Evolutionary conservation across 2,888 invertebrate species (phyloP), one percentile per base, ranked within the genome.

Genomic region (Phymatocera aterrima): DNA sequence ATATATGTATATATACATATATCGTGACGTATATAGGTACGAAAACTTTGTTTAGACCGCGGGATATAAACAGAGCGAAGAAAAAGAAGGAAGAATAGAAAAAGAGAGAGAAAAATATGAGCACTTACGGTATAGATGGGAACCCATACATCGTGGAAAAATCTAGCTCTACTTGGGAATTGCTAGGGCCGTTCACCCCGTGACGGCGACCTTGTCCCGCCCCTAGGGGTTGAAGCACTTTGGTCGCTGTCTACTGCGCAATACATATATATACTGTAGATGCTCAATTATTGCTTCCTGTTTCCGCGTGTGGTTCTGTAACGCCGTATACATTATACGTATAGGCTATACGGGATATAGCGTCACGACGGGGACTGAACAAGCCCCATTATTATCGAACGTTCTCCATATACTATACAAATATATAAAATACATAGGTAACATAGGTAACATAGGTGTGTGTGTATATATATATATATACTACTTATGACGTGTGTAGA

Each of bases 191-290:
- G 72, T 72, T 72, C 72, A 72, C 72, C 72, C 72, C 51, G 72
- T 51, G 48, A 72, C 34, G 48, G 72, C 72, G 72, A 72, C 72
- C 72, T 72, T 72, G 72, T 72, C 72, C 72, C 72, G 72, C 72
- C 72, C 72, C 72, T 51, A 72, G 72, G 72, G 72, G 72, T 72
- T 72, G 72, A 46, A 72, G 72, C 72, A 72, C 72, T 72, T 72
- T 72, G 72, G 48, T 48, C 72, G 72, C 72, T 72, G 72, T 72
- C 72, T 72, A 51, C 51, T 72, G 72, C 72, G 72, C 72, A 72
- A 72, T 72, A 72, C 51, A 72, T 48, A 72, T 51, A 72, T 72
- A 72, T 48, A 72, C 72, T 48, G 31, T 72, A 48, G 72, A 72
- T 72, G 72, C 72, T 51, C 72, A 51, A 72, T 72, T 72, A 72